Base-by-base conservation (phyloP, 2,797 vertebrate genomes). In the Chloroceryle inda region DNA sequence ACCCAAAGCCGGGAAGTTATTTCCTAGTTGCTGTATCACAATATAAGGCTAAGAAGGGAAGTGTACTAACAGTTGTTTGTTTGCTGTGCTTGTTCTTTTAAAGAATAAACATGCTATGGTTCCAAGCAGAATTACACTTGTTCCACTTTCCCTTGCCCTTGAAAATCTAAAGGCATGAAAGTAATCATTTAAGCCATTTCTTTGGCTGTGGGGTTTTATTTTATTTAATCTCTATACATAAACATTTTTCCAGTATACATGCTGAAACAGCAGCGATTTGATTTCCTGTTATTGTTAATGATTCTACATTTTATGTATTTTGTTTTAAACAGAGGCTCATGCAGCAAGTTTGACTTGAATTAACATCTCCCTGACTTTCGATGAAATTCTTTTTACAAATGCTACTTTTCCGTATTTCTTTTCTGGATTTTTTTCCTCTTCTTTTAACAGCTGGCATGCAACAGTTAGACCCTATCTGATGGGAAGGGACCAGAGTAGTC, bases 271-370 rank as follows among this genome's bases (percentile, higher is more conserved):
- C 49, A 61, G 68, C 77, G 42, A 13, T 92, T 95, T 93, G 76
- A 81, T 85, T 97, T 96, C 88, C 64, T 86, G 53, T 79, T 89
- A 79, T 61, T 88, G 67, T 91, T 94, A 90, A 91, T 55, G 73
- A 66, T 75, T 74, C 62, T 79, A 56, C n/a, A 10, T 79, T 79
- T 80, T 86, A 59, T 63, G 16, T 61, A 24, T 88, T 92, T 77
- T 61, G 18, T 91, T 96, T 88, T 72, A 88, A 91, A 56, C 44
- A 79, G 79, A 82, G 53, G 37, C 53, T 89, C 63, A 47, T 26
- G 44, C 47, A 83, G 45, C 64, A 76, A 62, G 31, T 68, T 84
- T 84, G 71, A 72, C 64, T 83, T 82, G 78, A 86, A 82, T 85
- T 71, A 93, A 86, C 49, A 52, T 18, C 52, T 88, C 96, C 63